Evolutionary conservation across 2,113 vertebrate species (phyloP).

Genomic region (Potamarius usumacintae): DNA sequence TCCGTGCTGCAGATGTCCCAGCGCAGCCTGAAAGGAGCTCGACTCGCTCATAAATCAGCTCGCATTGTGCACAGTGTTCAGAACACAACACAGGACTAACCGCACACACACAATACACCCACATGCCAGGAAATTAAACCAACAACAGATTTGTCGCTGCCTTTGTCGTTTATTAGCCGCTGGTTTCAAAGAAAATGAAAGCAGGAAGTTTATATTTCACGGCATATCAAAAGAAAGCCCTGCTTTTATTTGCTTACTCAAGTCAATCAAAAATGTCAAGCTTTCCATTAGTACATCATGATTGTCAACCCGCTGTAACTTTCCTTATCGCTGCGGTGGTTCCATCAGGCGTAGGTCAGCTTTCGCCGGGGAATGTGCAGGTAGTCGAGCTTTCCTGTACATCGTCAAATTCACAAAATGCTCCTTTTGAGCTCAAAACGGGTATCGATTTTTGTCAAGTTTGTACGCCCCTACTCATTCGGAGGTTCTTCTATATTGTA

Average conservation of each 20-base stretch:
- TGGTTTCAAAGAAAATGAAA: slow-evolving; percentile 14
- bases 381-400: background rate
- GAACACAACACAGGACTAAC: slow-evolving; percentile 5
- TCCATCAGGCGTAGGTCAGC: background rate
- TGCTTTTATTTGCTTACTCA: background rate
- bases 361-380: background rate
- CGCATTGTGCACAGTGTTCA: slow-evolving; percentile 10
- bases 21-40: slow-evolving; percentile 11
- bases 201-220: slow-evolving; percentile 29
- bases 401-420: background rate
- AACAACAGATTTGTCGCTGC: slow-evolving; percentile 18
- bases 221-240: background rate
- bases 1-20: slow-evolving; percentile 17
- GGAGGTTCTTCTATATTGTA: too few species aligned
- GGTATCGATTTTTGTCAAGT: background rate
- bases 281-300: background rate
- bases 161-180: background rate
- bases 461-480: too few species aligned
- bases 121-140: slow-evolving; percentile 24
- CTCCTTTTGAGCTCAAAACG: background rate
- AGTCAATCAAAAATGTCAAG: background rate
- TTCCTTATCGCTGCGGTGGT: background rate
- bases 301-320: background rate
- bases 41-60: slow-evolving; percentile 9
- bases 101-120: slow-evolving; percentile 15